These are phyloP conservation scores for Arvicanthis niloticus DNA, from an alignment of 2,113 vertebrate species.

Conservation along the genomic window DNA sequence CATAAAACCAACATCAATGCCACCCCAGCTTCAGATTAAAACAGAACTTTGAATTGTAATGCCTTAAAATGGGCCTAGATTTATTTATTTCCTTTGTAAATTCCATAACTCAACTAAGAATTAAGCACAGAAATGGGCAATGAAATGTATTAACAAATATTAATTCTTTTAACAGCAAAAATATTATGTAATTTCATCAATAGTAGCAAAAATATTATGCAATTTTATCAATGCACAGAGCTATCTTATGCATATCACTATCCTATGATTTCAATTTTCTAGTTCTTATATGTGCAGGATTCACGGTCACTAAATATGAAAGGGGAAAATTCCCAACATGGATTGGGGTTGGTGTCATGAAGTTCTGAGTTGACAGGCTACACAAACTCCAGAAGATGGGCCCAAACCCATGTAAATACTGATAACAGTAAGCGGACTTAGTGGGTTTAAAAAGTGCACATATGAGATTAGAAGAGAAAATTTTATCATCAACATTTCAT, in stretches of 20 bases:
- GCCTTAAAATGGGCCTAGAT: not conserved
- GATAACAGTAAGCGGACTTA: not conserved
- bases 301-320: not conserved
- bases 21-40: slow-evolving; percentile 44
- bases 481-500: not conserved
- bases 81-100: slow-evolving; percentile 14
- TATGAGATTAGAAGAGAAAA: not conserved
- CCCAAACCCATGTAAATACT: not conserved
- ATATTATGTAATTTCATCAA: not conserved
- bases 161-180: slow-evolving; percentile 36
- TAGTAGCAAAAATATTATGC: slow-evolving; percentile 9
- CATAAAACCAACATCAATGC: slow-evolving; percentile 67
- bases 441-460: not conserved
- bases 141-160: slow-evolving; percentile 30
- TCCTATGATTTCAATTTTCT: slow-evolving; percentile 45
- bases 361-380: not conserved
- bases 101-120: slow-evolving; percentile 23
- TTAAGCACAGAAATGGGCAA: slow-evolving; percentile 49
- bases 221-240: not conserved
- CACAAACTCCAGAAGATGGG: not conserved
- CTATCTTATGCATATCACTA: not conserved
- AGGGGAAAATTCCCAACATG: not conserved
- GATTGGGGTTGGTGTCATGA: too few relatives aligned
- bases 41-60: not conserved
- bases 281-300: not conserved